Base-by-base conservation (phyloP, 2,797 vertebrate species). In the Premnoplex brunnescens region DNA sequence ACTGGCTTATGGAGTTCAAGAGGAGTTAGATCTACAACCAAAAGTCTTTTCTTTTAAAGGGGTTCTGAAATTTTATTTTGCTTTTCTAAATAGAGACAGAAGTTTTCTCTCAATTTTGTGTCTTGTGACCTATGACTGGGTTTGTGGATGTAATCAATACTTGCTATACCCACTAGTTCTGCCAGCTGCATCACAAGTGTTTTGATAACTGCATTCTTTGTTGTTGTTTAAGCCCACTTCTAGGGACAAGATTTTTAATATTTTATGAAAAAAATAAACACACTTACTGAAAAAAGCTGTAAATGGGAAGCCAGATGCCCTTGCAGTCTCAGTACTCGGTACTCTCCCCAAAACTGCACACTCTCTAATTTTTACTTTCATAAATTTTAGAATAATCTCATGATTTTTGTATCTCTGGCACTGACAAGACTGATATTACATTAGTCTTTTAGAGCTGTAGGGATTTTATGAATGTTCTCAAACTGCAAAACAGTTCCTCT, bases 371-470 rank as follows among this genome's bases (percentile, higher is more conserved):
- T 72, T 77, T 36, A 23, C 69, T 80, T 85, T 80, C 41, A 67
- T 87, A 73, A 66, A 88, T 91, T 91, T 95, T 85, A 87, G 63
- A 94, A 87, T 21, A 81, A 72, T 69, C 51, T 88, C 55, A 85
- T 79, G 17, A 52, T 86, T 91, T 95, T 81, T 91, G 24, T 88
- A 72, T 92, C 49, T 91, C 83, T 88, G 54, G 36, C 73, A 81
- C 37, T 66, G 62, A 54, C 28, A 88, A 91, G 22, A 32, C 30
- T 91, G 37, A 52, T 85, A 95, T 37, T 84, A 48, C 24, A 62
- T 79, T 68, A 73, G 59, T 51, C 36, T 86, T 81, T 88, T 39
- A 91, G 39, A 91, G 44, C 51, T 91, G 71, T 60, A 67, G 49
- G 37, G 44, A 74, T 80, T 89, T 95, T 91, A 82, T 58, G 12